Evolutionary conservation across 2,888 invertebrate genomes (phyloP).

Genomic region (Agrenia bidenticulata): DNA sequence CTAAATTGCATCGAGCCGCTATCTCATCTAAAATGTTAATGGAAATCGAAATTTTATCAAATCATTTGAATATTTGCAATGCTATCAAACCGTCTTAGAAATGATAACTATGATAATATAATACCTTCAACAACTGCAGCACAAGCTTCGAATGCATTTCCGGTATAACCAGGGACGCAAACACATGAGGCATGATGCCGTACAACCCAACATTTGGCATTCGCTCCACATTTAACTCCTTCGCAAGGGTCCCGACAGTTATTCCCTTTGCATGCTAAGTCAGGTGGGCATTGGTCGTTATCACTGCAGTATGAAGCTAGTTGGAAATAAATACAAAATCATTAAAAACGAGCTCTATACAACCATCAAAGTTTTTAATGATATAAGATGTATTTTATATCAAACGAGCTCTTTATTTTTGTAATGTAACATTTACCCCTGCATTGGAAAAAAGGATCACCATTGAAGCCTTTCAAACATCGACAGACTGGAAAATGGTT

Average conservation of each 20-base stretch:
- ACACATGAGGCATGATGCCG: constrained; percentile 52
- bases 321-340: no score
- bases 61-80: not conserved
- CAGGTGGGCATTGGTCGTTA: constrained; percentile 52
- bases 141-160: constrained; percentile 51
- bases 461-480: constrained; percentile 52
- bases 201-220: constrained; percentile 52
- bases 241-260: constrained; percentile 50
- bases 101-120: no score
- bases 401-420: not conserved
- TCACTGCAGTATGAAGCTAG: constrained; percentile 52
- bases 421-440: constrained; percentile 46
- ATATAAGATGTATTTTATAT: no score
- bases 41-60: not conserved
- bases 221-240: constrained; percentile 50
- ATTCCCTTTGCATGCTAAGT: constrained; percentile 50
- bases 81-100: not conserved
- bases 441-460: constrained; percentile 52
- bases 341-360: no score
- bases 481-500: constrained; percentile 52
- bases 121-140: constrained; percentile 52
- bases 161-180: constrained; percentile 51
- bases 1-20: constrained; percentile 51
- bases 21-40: constrained; percentile 46
- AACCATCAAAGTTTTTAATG: no score